Base-by-base conservation (phyloP, 2,888 invertebrate genomes). In the Trissoscelio sp. region DNA sequence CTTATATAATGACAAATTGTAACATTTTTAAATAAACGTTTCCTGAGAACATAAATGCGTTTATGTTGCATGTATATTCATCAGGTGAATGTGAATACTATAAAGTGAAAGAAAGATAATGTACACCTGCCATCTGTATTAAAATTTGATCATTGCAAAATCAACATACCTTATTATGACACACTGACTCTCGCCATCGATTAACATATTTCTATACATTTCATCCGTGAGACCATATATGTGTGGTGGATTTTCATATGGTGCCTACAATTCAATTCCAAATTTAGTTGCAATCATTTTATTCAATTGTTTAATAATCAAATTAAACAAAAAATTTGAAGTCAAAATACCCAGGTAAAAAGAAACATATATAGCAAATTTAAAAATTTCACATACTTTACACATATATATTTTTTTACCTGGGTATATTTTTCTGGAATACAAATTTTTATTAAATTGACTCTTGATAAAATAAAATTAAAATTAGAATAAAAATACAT, bases 161-260 rank as follows among this genome's bases (percentile, higher is more conserved):
- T 31, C 7, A 22, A n/a, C 84, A 85, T 88, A 94, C 94, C 94
- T 94, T 86, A 95, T 95, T 83, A 95, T 95, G 22, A 95, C 95
- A 88, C 95, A 95, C 84, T 95, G 95, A 84, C 93, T 94, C 88
- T 95, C 95, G 84, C 92, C 92, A 86, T 95, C 95, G 83, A 95
- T 95, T 84, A 95, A 88, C 94, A 95, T 94, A 88, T 95, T 95
- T 82, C 95, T 92, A 89, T 94, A 95, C 95, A 95, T 95, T 84
- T 94, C 93, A 85, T 95, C 95, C 0, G 95, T 93, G 62, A 95
- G 88, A 0, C 94, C 94, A 87, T 94, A 95, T 58, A 95, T 93
- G 87, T 95, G 95, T 0, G 95, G 95, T 28, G 95, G 94, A 89
- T 95, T 95, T 89, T 95, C 95, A 88, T 94, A 95, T 14, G 94